Base-by-base conservation (phyloP, 2,797 vertebrate species). In the Rousettus madagascariensis region DNA sequence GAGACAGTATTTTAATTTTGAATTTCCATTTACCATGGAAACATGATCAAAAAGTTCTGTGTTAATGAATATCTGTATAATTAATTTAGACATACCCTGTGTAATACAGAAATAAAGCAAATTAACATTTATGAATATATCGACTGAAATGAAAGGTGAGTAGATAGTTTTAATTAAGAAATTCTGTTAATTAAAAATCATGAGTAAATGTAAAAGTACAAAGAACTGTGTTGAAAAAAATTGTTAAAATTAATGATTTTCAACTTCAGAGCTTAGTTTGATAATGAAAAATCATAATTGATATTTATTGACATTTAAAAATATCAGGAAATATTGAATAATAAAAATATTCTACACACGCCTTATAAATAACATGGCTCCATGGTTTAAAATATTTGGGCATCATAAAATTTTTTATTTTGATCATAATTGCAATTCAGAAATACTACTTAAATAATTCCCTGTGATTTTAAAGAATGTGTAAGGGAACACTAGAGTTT, bases 21-120 rank as follows among this genome's bases (percentile, higher is more conserved):
- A 95, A 97, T 97, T 98, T 98, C 97, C 96, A 96, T 96, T 98
- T 97, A 96, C 95, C 96, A 97, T 98, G 96, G 97, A 98, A 98
- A 97, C 95, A 97, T 97, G 96, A 97, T 86, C 79, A 97, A 97
- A 97, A 97, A 96, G 96, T 96, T 97, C 95, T 97, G 75, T 96
- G 90, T 97, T 97, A 97, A 96, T 97, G 96, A 97, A 96, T 97
- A 94, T 97, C 92, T 95, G 71, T 98, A 95, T 97, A 97, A 97
- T 97, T 97, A 97, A 96, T 97, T 97, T 97, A 98, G 97, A 96
- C 94, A 97, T 97, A 97, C 94, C 92, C 96, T 96, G 95, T 97
- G 90, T 97, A 97, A 96, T 97, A 97, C 94, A 97, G 96, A 97
- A 97, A 96, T 97, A 97, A 97, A 97, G 95, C 97, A 98, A 95